Evolutionary conservation across 2,797 vertebrate genomes (phyloP), one percentile per base, ranked within the genome.

Genomic region (Cyprinella venusta): DNA sequence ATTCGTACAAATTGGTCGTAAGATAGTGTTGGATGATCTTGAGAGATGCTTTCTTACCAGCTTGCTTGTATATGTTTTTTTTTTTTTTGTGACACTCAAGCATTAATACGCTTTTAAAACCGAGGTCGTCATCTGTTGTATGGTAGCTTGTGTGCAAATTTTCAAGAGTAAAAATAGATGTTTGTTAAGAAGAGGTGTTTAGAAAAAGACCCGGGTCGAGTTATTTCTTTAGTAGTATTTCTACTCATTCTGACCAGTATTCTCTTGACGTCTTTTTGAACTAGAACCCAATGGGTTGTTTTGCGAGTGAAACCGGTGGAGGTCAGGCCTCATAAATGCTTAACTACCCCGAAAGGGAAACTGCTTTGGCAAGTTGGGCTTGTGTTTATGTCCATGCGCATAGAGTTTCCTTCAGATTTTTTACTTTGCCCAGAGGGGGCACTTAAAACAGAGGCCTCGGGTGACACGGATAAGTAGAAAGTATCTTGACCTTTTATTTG

Each of bases 401-500:
- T 87, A 85, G 87, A 85, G 88, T 87, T 87, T 87, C 86, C 86
- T 89, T 80, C 83, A 83, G 84, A 84, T 84, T 87, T 85, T 90
- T 85, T 85, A 86, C 88, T 75, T 63, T 79, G 74, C 85, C 85
- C 84, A 86, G 84, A 86, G 84, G 86, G 85, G 84, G 85, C 84
- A 85, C 88, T 87, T 87, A 88, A 85, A 86, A 76, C 85, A 72
- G 80, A 85, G 84, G 81, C 86, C 88, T 88, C 81, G 81, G 87
- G 87, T 89, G 88, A 88, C 87, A 88, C 52, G 81, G 79, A 85
- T 88, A 88, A 89, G 85, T 87, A 89, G 84, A 89, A 87, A 89
- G 88, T 88, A 85, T 85, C 85, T 89, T 90, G 87, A 88, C 90
- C 88, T 88, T 88, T 86, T 85, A 87, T 88, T 87, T 89, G 86